Conservation (phyloP, 2,113 vertebrate species). For the Limnothrissa miodon region DNA sequence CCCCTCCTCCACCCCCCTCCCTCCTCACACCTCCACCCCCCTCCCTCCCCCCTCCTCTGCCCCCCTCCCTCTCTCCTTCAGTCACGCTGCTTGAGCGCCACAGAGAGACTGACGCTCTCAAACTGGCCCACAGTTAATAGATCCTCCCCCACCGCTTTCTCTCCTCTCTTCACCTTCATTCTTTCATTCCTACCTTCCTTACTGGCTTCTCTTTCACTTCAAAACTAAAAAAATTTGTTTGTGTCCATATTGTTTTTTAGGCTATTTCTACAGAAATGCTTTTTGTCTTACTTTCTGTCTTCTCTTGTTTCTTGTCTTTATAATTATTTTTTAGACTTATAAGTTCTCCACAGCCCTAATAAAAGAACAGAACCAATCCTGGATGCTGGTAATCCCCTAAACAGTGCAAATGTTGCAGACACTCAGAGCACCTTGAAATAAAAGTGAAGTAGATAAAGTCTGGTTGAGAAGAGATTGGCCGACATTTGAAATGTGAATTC, state of each 20-base stretch:
- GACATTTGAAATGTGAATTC: neutral
- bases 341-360: neutral
- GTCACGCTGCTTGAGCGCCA: conserved; percentile 68
- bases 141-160: conserved; percentile 21
- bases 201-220: neutral
- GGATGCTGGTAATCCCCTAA: neutral
- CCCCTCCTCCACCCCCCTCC: no score
- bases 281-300: conserved; percentile 16
- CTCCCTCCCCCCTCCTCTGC: conserved; percentile 57
- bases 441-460: neutral
- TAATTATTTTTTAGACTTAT: conserved; percentile 34
- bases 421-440: conserved; percentile 15
- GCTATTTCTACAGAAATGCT: neutral
- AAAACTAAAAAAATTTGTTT: neutral
- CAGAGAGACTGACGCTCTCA: conserved; percentile 75
- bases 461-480: neutral
- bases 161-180: neutral
- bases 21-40: no score
- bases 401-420: conserved; percentile 17
- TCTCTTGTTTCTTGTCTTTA: neutral
- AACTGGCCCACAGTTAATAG: conserved; percentile 75
- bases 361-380: neutral
- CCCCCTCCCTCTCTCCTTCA: conserved; percentile 62
- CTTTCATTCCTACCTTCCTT: neutral
- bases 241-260: neutral